Evolutionary conservation across 2,888 invertebrate species (phyloP), one percentile per base, ranked within the genome.

Genomic region (Taenaris catops): DNA sequence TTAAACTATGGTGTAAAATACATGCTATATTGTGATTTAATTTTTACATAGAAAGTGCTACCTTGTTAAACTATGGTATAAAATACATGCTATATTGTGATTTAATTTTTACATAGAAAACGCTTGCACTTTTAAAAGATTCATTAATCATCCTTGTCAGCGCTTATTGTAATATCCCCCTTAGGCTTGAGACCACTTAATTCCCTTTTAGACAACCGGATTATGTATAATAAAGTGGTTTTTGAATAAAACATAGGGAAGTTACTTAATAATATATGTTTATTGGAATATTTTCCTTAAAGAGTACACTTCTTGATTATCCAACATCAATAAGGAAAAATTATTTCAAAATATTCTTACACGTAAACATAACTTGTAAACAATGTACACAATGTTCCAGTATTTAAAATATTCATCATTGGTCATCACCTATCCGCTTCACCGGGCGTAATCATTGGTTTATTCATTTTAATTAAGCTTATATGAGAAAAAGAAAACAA

Each of bases 111-210:
- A n/a, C n/a, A n/a, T n/a, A n/a, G n/a, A n/a, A n/a, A 36, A 39
- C 17, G 39, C 8, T 39, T 36, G 33, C 26, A 36, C 36, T 34
- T 31, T 28, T 34, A 25, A 40, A 46, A 41, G 41, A 40, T 46
- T 46, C 46, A 48, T 48, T 48, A 46, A 48, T 48, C 48, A 46
- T 44, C 41, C 17, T 36, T 33, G 43, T 44, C 43, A 40, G 43
- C 43, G 43, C 43, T 43, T 40, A 44, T 44, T 31, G 40, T 40
- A 44, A 44, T 40, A 44, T 44, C 43, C 40, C 34, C 43, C 37
- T 40, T 37, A 29, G 36, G 34, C 34, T 44, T 44, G 37, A 44
- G 40, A 44, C 34, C 34, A 44, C 43, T 44, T 44, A 44, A 44
- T 44, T 44, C 43, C 43, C 31, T 40, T 44, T 44, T 34, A 44